Percentiles rank a stretch among this genome's conserved stretches.
phyloP scores from a whole-genome alignment of 2,888 invertebrate species.

The Apodemia zela region DNA sequence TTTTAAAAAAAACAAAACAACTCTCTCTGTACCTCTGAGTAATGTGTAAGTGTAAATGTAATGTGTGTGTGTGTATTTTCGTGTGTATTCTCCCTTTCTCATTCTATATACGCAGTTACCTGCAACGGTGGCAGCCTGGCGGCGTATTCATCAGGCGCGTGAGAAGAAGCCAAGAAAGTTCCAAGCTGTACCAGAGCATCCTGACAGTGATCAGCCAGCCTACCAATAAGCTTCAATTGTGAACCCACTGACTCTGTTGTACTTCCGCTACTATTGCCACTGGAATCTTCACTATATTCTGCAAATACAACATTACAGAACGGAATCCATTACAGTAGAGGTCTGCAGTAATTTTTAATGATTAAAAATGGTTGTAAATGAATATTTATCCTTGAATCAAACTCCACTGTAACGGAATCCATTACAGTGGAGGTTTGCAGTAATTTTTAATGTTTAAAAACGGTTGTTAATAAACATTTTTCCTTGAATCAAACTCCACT shows the following conservation, averaged over 20 bases:
- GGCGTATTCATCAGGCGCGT: conserved; percentile 96
- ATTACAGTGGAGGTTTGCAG: no score
- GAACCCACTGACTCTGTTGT: conserved; percentile 82
- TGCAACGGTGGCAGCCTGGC: conserved; percentile 91
- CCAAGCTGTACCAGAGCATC: conserved; percentile 99
- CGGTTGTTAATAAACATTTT: no score
- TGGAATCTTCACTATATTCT: conserved; percentile 60
- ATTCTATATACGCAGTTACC: conserved; percentile 40
- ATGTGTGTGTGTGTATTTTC: not conserved
- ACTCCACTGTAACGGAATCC: no score
- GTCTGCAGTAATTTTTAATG: no score
- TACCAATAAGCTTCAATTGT: conserved; percentile 93
- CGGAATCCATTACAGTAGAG: no score
- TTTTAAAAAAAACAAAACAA: no score
- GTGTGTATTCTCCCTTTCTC: not conserved
- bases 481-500: no score
- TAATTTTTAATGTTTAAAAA: no score
- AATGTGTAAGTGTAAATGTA: no score
- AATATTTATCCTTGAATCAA: no score
- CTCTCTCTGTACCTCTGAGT: no score
- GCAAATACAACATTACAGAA: not conserved
- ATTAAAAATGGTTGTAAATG: no score
- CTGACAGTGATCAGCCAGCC: conserved; percentile 95
- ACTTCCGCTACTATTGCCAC: conserved; percentile 45
- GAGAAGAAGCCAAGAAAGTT: conserved; percentile 95